Evolutionary conservation across 1,140 invertebrate genomes (phyloP), one percentile per base, ranked within the genome.

Genomic region (Bacillus rossius): DNA sequence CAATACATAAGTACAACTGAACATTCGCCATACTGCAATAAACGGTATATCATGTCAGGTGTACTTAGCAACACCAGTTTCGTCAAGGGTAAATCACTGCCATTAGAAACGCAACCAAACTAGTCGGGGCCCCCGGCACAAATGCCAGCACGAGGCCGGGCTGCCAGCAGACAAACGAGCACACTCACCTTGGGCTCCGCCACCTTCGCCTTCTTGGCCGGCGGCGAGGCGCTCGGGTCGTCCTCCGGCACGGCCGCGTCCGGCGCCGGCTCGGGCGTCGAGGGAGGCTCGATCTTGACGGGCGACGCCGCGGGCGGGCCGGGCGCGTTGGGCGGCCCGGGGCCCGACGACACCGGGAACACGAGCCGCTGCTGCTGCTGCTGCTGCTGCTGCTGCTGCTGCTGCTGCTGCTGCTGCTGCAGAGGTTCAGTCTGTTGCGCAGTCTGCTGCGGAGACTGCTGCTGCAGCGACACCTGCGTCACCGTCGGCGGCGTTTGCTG

Each of bases 171-270:
- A 54, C 8, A 14, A 4, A 48, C 8, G 17, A 38, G 19, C 16
- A 51, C 5, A 66, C 70, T 74, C 76, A 85, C 83, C 83, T 85
- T 85, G 61, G 79, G 65, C 73, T 85, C 84, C 43, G 73, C 76
- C 63, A 75, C 77, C 77, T 86, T 86, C 60, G 81, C 66, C 71
- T 86, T 86, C 73, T 87, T 87, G 20, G 78, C 65, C 13, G 83
- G 84, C 19, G 83, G 84, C 55, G 83, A 81, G 65, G 81, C 77
- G 48, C 57, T 49, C 42, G 61, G 14, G 45, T 47, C 37, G 25
- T 57, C 13, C 40, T 42, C 49, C 40, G 55, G 57, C 60, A 26
- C 50, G 57, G 59, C 56, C 47, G 72, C 73, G 38, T 67, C 69
- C 41, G 78, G 77, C 69, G 78, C 76, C 61, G 78, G 75, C 61